Evolutionary conservation across 2,113 vertebrate genomes (phyloP).

Genomic region (Tetrax tetrax): DNA sequence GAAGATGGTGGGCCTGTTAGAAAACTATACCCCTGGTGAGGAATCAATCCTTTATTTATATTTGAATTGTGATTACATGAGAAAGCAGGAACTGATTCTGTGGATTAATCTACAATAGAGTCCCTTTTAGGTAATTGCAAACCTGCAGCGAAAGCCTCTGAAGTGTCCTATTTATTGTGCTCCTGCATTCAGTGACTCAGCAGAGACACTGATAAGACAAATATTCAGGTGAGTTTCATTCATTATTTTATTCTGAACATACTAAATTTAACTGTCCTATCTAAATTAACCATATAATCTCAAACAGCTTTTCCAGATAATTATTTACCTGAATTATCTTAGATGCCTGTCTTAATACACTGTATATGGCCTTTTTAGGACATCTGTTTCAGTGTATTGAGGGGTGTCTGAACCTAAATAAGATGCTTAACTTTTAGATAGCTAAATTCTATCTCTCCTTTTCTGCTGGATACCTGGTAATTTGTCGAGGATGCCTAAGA

Average conservation of each 20-base stretch:
- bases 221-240: neutral
- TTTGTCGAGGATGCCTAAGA: neutral
- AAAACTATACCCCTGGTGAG: neutral
- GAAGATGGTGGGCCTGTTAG: neutral
- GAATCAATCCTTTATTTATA: neutral
- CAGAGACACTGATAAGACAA: neutral
- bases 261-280: neutral
- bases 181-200: neutral
- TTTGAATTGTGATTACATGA: neutral
- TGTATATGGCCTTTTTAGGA: neutral
- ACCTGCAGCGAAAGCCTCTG: neutral
- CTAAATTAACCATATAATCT: neutral
- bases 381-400: neutral
- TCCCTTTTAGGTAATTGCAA: neutral
- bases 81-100: neutral
- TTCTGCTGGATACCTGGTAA: neutral
- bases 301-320: neutral
- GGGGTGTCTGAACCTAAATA: neutral
- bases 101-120: neutral
- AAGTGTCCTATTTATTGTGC: neutral
- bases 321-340: neutral
- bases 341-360: neutral
- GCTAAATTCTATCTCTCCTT: neutral
- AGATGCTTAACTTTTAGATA: neutral
- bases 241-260: neutral